Base-by-base conservation (phyloP, 2,888 invertebrate species). In the Cephus sareptanus region DNA sequence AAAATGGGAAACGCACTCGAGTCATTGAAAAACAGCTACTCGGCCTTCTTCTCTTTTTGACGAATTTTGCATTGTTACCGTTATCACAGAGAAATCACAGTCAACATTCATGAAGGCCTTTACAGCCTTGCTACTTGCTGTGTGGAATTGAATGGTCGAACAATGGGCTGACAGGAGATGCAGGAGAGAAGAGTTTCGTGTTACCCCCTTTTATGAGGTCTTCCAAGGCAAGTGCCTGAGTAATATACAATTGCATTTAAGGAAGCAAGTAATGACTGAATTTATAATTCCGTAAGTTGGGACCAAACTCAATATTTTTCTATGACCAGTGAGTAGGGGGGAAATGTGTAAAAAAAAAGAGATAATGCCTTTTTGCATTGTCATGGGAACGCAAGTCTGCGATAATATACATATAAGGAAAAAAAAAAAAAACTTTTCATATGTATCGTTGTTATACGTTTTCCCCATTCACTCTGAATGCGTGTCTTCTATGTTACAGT, bases 241-340 rank as follows among this genome's bases (percentile, higher is more conserved):
- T 73, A 79, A 76, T 68, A 74, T 79, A 80, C 34, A 34, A 13
- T 76, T 71, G 81, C 34, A 71, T 69, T 76, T 71, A 34, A 33
- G 33, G 69, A 71, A 33, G 76, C 74, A 76, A 74, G 74, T 75
- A 74, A 70, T 71, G 79, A 78, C 75, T 74, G 76, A 76, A 33
- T 11, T 78, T 69, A 23, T 73, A 35, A 80, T 77, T 81, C 77
- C 82, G 76, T 75, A 75, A 73, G 71, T 69, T 74, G 80, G 81
- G 82, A 80, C 80, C 81, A 81, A 74, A 80, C 73, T 68, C 56
- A 76, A 75, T 79, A 73, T 76, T 79, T 69, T 56, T 74, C 35
- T 74, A 40, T 40, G 40, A 40, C 23, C 40, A 40, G 40, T 40
- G 40, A 40, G 40, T 40, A 40, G 40, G 40, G 40, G 40, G 40